phyloP scores from a whole-genome alignment of 2,888 invertebrate species.

The Linnaemya tessellans region DNA sequence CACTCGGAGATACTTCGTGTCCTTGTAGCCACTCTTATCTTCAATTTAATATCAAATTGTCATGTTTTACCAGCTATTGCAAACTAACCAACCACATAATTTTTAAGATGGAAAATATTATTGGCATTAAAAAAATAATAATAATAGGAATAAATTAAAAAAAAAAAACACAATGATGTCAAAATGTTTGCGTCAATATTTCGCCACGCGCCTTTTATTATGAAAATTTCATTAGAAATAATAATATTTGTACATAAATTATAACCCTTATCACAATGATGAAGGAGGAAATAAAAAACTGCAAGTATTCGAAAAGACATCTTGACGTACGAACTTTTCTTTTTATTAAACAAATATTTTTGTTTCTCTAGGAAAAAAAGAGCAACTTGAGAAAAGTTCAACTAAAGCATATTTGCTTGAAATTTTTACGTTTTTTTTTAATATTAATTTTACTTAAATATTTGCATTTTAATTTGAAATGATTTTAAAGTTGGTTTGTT shows the following conservation, averaged over 20 bases:
- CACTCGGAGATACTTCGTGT: background rate
- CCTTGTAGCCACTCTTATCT: background rate
- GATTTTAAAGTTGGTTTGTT: background rate
- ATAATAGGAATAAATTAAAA: too few relatives aligned
- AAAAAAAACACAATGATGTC: background rate
- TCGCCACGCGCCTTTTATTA: background rate
- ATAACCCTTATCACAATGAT: slow-evolving; percentile 16
- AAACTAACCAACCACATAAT: slow-evolving; percentile 24
- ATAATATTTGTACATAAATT: slow-evolving; percentile 16
- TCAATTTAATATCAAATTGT: background rate
- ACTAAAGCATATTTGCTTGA: background rate
- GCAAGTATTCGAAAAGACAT: background rate
- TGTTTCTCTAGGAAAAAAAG: background rate
- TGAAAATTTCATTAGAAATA: slow-evolving; percentile 4
- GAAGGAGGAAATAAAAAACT: background rate
- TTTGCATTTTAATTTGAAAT: background rate
- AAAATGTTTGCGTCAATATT: background rate
- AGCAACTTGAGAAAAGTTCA: background rate
- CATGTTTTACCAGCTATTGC: background rate
- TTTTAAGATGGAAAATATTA: slow-evolving; percentile 4
- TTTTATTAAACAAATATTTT: background rate
- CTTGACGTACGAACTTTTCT: background rate
- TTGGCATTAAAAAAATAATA: background rate
- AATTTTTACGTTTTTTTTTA: background rate
- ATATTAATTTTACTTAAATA: background rate